Conservation (phyloP, 2,113 vertebrate species). For the Anthoscopus minutus region DNA sequence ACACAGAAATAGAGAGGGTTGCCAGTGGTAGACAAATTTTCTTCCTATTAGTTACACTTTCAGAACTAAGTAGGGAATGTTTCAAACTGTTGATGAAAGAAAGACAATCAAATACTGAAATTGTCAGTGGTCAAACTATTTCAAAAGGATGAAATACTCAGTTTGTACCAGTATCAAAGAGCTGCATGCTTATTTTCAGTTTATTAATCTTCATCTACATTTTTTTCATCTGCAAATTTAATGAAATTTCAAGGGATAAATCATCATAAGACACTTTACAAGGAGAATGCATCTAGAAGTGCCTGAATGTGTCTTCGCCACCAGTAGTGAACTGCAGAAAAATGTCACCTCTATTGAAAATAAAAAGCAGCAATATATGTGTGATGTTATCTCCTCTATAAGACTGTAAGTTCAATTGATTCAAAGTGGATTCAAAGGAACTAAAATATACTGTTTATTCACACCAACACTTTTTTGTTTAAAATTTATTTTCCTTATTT, state of each 20-base stretch:
- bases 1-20: not conserved
- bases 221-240: not conserved
- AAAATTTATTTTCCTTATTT: not conserved
- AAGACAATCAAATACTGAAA: not conserved
- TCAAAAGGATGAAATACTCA: not conserved
- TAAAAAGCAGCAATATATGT: not conserved
- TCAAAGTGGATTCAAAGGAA: not conserved
- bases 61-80: not conserved
- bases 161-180: not conserved
- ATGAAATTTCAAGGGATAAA: not conserved
- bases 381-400: not conserved
- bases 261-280: not conserved
- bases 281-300: not conserved
- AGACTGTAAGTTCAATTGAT: not conserved
- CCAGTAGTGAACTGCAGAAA: not conserved
- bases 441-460: not conserved
- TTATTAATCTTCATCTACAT: not conserved
- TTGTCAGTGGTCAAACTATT: not conserved
- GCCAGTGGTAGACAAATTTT: not conserved
- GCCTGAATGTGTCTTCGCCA: not conserved
- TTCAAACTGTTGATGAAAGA: not conserved
- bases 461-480: not conserved
- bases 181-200: not conserved
- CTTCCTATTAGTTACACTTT: not conserved
- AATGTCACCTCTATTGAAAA: not conserved